Base-by-base conservation (phyloP, 2,113 vertebrate genomes). In the Sigmodon hispidus region DNA sequence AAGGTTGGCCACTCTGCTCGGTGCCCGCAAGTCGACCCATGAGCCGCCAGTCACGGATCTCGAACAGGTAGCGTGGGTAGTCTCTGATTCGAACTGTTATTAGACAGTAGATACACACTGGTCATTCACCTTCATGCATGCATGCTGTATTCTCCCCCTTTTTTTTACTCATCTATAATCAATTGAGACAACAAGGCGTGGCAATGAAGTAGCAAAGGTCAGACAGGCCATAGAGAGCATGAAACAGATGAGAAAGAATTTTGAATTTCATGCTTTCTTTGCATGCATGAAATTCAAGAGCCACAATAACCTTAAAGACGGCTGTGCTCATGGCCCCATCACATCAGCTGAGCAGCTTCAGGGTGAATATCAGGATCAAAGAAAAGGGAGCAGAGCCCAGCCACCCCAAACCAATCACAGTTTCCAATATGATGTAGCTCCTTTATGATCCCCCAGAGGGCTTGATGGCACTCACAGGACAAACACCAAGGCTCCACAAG, bases 41-140 rank as follows among this genome's bases (percentile, higher is more conserved):
- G 79, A 99, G 98, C 70, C 98, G 98, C 99, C 99, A 99, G 72
- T 99, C 99, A 65, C 98, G 98, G 96, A 99, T 99, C 98, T 99
- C 99, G 97, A 99, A 99, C 93, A 99, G 98, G 98, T 99, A 99
- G 19, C 99, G 99, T 6, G 99, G 99, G 92, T 99, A 99, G 93
- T 99, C 99, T 2, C 99, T 99, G 97, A 99, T 99, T 90, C 99
- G 98, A 96, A 99, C 98, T 99, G 96, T 0, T 86, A 94, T 0
- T 61, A 90, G 0, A 40, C 29, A 89, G 50, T 15, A 16, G 45
- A 92, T 22, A 93, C 36, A 96, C 5, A 69, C 31, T 67, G 65
- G 57, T 61, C 81, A 69, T 31, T 90, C 70, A 75, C n/a, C 19
- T 95, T 69, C 85, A 85, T 22, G 61, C 40, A 36, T 24, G 29